Percentiles rank a stretch among this genome's conserved stretches.
phyloP scores from a whole-genome alignment of 2,888 invertebrate species.

The Hirtodrosophila alboralis region DNA sequence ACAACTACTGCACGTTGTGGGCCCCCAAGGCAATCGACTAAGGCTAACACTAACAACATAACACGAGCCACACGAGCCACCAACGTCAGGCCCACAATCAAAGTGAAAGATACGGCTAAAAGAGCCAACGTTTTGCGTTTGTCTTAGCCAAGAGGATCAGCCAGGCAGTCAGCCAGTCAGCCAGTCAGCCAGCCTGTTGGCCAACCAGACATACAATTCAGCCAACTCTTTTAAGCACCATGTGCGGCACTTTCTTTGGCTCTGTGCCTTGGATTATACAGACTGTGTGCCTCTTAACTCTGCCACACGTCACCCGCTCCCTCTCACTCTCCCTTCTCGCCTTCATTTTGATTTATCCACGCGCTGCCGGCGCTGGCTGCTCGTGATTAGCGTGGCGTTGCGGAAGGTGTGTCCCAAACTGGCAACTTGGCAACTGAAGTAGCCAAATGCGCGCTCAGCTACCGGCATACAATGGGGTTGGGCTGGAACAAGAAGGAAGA shows the following conservation, averaged over 20 bases:
- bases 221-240: constrained; percentile 46
- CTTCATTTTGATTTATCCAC: constrained; percentile 79
- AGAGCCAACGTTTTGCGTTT: constrained; percentile 74
- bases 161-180: constrained; percentile 34
- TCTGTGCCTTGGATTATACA: constrained; percentile 65
- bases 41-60: constrained; percentile 61
- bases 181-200: constrained; percentile 25
- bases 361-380: constrained; percentile 71
- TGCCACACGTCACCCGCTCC: not conserved
- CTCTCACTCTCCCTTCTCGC: constrained; percentile 44
- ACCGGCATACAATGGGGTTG: constrained; percentile 53
- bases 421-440: constrained; percentile 79
- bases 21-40: constrained; percentile 60
- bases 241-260: constrained; percentile 74
- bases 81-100: constrained; percentile 69
- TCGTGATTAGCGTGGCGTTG: constrained; percentile 80
- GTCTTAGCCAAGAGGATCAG: constrained; percentile 71
- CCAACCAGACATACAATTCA: constrained; percentile 42
- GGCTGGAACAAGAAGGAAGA: not conserved
- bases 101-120: constrained; percentile 80
- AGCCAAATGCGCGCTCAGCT: constrained; percentile 69
- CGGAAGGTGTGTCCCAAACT: constrained; percentile 80
- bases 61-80: constrained; percentile 72
- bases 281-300: constrained; percentile 8
- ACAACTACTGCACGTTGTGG: constrained; percentile 29